phyloP scores from a whole-genome alignment of 2,113 vertebrate genomes.

The Cryptomyrus ogoouensis region DNA sequence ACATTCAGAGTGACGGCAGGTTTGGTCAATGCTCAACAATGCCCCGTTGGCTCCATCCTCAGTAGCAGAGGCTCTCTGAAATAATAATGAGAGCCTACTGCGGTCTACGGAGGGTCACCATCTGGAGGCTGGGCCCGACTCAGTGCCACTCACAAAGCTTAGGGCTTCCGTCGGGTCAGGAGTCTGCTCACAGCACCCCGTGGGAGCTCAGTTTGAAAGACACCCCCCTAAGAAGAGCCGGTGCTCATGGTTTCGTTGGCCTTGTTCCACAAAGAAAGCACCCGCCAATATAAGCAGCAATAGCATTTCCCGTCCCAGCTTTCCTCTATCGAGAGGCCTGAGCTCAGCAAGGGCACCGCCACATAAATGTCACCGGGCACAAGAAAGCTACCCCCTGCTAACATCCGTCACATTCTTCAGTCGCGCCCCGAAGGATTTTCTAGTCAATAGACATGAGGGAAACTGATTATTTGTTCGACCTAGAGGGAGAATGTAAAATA shows the following conservation, averaged over 20 bases:
- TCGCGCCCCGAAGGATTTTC: not conserved
- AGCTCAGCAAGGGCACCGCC: not conserved
- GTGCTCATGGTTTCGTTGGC: not conserved
- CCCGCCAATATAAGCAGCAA: not conserved
- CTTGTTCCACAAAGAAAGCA: not conserved
- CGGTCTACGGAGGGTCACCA: conserved; percentile 17
- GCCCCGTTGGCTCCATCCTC: not conserved
- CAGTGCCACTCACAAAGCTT: conserved; percentile 11
- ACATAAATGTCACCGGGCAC: not conserved
- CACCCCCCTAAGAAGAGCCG: not conserved
- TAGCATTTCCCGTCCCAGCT: not conserved
- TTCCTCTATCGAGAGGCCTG: not conserved
- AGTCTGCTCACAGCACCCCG: not conserved
- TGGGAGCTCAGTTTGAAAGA: not conserved
- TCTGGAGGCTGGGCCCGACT: conserved; percentile 12
- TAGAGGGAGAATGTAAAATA: not conserved
- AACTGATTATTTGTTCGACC: not conserved
- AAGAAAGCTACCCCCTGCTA: not conserved
- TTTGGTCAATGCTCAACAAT: not conserved
- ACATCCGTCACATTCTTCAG: not conserved
- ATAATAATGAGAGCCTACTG: conserved; percentile 21
- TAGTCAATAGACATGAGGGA: not conserved
- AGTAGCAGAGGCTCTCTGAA: not conserved
- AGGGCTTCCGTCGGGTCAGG: conserved; percentile 8
- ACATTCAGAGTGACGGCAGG: conserved; percentile 1